Base-by-base conservation (phyloP, 2,113 vertebrate species). In the Marmota flaviventris region DNA sequence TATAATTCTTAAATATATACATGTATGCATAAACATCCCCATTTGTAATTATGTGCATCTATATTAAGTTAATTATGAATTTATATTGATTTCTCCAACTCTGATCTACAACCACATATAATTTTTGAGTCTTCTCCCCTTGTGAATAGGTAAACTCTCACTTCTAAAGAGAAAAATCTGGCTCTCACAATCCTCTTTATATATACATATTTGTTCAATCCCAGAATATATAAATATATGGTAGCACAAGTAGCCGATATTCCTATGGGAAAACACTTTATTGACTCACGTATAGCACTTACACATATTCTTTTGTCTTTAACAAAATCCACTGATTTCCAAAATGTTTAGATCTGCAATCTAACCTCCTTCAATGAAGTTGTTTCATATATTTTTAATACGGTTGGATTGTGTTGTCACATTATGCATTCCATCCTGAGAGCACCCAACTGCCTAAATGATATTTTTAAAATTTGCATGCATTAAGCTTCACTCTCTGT, bases 351-450 rank as follows among this genome's bases (percentile, higher is more conserved):
- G 27, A 76, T 51, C 17, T 89, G 45, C 39, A 84, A 27, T 22
- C 78, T 93, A 78, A 63, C 12, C 39, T 85, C 27, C 53, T 93
- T 72, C 34, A 53, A 61, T 93, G 13, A 96, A 78, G 72, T 85
- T 89, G 37, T 89, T 93, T 96, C 61, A 85, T 96, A 78, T 89
- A 85, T 84, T 96, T 92, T 72, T 93, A 84, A 96, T 85, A 51
- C 11, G 89, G 61, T 78, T 29, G 20, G 78, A 78, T 51, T 85
- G 70, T 89, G 34, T 72, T 83, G 85, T 48, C 70, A 84, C 63
- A 85, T 89, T 96, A 93, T 61, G 27, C 61, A 89, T 84, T 83
- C 61, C 16, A 13, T 45, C 67, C 61, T 72, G 72, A 84, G 42
- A 89, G 51, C 34, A 69, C 48, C 75, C 48, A 65, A 76, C 58